These are phyloP conservation scores for Allobates femoralis DNA, from an alignment of 2,797 vertebrate genomes.

Conservation along the genomic window DNA sequence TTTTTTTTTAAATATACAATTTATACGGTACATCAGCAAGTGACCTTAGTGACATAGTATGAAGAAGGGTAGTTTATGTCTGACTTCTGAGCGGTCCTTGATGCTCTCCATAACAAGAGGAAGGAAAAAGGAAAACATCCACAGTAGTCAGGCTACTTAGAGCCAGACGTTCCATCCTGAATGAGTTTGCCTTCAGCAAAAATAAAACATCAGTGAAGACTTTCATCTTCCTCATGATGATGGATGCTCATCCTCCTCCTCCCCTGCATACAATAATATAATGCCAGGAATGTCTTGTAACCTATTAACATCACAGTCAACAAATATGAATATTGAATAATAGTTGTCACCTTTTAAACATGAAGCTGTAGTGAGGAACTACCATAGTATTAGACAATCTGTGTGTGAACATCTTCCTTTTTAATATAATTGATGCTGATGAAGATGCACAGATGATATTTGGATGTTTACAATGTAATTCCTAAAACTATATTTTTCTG, in stretches of 20 bases:
- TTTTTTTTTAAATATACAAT: not conserved
- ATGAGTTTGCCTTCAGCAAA: conserved; percentile 30
- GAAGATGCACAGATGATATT: not conserved
- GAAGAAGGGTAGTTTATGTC: conserved; percentile 13
- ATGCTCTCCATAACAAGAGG: conserved; percentile 50
- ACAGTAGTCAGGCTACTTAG: not conserved
- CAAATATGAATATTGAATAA: not conserved
- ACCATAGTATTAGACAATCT: not conserved
- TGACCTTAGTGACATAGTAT: conserved; percentile 18
- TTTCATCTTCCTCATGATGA: conserved; percentile 33
- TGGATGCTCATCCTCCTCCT: not conserved
- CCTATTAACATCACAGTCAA: not conserved
- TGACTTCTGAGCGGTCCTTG: conserved; percentile 9
- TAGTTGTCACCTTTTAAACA: not conserved
- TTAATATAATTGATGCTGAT: not conserved
- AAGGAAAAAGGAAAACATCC: conserved; percentile 47
- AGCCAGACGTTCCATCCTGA: conserved; percentile 53
- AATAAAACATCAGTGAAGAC: conserved; percentile 38
- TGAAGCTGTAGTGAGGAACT: not conserved
- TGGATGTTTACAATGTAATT: not conserved
- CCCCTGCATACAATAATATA: not conserved
- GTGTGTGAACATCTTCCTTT: not conserved
- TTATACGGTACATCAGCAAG: conserved; percentile 12
- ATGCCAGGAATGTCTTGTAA: not conserved
- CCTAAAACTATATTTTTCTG: not conserved